Conservation (phyloP, 2,113 vertebrate species). For the Datnioides undecimradiatus region DNA sequence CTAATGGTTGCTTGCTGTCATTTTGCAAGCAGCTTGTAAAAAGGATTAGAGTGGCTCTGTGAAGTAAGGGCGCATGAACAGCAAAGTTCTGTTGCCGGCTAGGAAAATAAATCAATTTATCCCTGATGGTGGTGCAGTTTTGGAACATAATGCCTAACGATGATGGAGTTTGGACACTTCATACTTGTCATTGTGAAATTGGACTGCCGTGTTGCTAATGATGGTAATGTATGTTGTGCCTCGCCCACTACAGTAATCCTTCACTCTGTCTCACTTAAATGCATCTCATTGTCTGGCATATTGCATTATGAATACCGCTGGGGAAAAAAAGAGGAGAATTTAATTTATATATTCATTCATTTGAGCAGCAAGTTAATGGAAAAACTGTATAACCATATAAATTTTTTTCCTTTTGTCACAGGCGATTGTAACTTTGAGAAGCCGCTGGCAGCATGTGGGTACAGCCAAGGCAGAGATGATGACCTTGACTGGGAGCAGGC, state of each 20-base stretch:
- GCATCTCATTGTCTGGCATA: slow-evolving; percentile 80
- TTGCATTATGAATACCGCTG: slow-evolving; percentile 78
- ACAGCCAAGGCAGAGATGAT: slow-evolving; percentile 92
- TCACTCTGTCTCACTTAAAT: slow-evolving; percentile 84
- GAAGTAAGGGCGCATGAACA: slow-evolving; percentile 67
- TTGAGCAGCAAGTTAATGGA: slow-evolving; percentile 76
- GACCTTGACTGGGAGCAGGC: slow-evolving; percentile 97
- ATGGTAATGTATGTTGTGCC: slow-evolving; percentile 82
- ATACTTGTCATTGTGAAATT: slow-evolving; percentile 85
- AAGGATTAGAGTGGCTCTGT: slow-evolving; percentile 71
- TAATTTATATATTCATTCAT: slow-evolving; percentile 79
- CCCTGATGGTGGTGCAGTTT: slow-evolving; percentile 73
- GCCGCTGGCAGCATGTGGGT: slow-evolving; percentile 90
- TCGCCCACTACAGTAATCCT: slow-evolving; percentile 72
- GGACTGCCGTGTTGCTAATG: slow-evolving; percentile 79
- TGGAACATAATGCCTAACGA: slow-evolving; percentile 80
- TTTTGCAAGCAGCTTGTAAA: slow-evolving; percentile 77
- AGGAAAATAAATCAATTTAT: slow-evolving; percentile 83
- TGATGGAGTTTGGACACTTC: slow-evolving; percentile 84
- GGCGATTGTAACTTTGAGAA: slow-evolving; percentile 96
- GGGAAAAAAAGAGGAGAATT: slow-evolving; percentile 46
- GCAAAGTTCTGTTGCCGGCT: slow-evolving; percentile 75
- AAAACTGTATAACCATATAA: slow-evolving; percentile 62
- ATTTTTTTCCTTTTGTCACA: slow-evolving; percentile 76
- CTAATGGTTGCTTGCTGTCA: slow-evolving; percentile 80